Conservation (phyloP, 2,113 vertebrate species). For the Probosciger aterrimus region DNA sequence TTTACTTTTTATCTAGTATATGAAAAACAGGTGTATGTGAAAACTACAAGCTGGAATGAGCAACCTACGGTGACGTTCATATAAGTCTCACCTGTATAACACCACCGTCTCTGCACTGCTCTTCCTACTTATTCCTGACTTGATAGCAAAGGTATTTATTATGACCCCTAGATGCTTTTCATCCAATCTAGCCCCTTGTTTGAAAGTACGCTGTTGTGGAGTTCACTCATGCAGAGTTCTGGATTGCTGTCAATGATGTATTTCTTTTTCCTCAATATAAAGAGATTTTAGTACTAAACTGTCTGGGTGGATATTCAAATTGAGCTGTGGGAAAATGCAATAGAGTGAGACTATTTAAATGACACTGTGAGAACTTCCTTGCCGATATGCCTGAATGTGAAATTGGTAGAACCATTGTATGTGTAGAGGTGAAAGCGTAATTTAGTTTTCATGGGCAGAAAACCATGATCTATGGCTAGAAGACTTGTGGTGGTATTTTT, state of each 20-base stretch:
- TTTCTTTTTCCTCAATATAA: neutral
- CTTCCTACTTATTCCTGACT: neutral
- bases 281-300: neutral
- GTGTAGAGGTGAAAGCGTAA: neutral
- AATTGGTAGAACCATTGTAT: constrained; percentile 26
- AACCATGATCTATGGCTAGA: neutral
- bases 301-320: neutral
- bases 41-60: neutral
- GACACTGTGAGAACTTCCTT: constrained; percentile 58
- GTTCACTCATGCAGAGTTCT: neutral
- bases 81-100: neutral
- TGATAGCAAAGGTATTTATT: neutral
- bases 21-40: neutral
- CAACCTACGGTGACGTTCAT: rapidly evolving
- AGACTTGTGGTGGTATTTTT: neutral
- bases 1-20: neutral
- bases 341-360: constrained; percentile 37
- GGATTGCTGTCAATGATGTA: neutral
- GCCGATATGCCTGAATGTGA: neutral
- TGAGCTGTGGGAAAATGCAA: constrained; percentile 55
- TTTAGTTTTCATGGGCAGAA: constrained; percentile 3
- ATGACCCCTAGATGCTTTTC: neutral
- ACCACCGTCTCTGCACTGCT: neutral
- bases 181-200: neutral
- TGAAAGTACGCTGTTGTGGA: neutral